Conservation (phyloP, 2,113 vertebrate genomes). For the Leuciscus idus region DNA sequence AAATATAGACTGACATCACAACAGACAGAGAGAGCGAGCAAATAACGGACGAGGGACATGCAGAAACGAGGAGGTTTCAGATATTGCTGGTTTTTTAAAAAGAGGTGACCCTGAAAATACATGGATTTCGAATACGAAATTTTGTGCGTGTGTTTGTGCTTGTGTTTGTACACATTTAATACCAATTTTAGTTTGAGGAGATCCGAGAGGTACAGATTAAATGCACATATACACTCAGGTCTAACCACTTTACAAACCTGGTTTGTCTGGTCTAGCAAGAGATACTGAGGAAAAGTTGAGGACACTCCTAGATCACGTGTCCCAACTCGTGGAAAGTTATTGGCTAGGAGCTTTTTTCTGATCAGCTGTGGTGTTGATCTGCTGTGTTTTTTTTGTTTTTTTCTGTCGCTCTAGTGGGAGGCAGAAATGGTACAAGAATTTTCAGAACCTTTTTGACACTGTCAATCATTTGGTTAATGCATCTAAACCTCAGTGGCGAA, state of each 20-base stretch:
- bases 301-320: conserved; percentile 30
- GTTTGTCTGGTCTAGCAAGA: conserved; percentile 44
- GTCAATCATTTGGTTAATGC: not conserved
- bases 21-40: not conserved
- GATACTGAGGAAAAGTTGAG: not conserved
- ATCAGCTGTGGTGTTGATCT: not conserved
- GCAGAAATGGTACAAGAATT: not conserved
- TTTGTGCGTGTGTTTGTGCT: conserved; percentile 18
- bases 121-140: not conserved
- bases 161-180: conserved; percentile 26
- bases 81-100: not conserved
- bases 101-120: not conserved
- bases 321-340: not conserved
- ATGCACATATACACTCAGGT: conserved; percentile 11
- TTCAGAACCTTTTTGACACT: not conserved
- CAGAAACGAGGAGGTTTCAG: not conserved
- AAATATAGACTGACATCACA: conserved; percentile 31
- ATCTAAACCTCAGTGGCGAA: not conserved
- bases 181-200: conserved; percentile 10
- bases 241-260: conserved; percentile 31
- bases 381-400: not conserved
- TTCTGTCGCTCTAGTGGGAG: not conserved
- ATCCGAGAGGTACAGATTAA: conserved; percentile 32
- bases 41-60: not conserved
- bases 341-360: not conserved